These are phyloP conservation scores for Rattus norvegicus DNA, from an alignment of 2,113 vertebrate species.

Conservation along the genomic window GRCr8 NC_086038.1:49398001-49398500, in stretches of 20 bases:
- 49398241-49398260: background rate
- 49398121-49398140: no score
- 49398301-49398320: background rate
- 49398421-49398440: constrained; percentile 32
- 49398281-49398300: background rate
- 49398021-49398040: background rate
- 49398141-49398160: background rate
- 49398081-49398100: background rate
- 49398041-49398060: background rate
- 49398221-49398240: background rate
- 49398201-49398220: background rate
- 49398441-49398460: background rate
- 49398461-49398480: constrained; percentile 41
- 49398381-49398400: constrained; percentile 15
- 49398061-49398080: background rate
- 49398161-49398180: background rate
- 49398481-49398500: constrained; percentile 38
- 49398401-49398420: background rate
- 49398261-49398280: background rate
- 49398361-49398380: background rate
- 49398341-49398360: constrained; percentile 47
- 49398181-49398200: background rate
- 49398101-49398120: background rate
- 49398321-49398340: background rate
- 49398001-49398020: background rate